Conservation (phyloP, 92 coral and sea anemone genomes). For the Epizoanthus ramosus region DNA sequence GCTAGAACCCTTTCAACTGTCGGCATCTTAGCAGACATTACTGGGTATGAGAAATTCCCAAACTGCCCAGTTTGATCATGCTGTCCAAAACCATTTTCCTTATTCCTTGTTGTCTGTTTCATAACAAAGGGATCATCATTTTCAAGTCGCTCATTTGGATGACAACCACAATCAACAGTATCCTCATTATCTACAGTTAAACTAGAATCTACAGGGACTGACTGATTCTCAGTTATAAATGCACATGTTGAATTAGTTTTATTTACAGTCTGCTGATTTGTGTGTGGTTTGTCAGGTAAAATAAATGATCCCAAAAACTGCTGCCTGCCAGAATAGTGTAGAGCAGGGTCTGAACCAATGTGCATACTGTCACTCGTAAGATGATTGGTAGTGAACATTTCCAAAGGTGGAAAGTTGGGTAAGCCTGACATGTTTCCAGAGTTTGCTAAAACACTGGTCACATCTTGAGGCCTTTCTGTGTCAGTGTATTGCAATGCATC, state of each 20-base stretch:
- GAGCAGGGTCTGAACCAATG: neutral
- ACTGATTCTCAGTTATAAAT: neutral
- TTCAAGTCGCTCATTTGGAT: neutral
- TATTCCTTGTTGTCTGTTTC: neutral
- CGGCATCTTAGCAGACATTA: neutral
- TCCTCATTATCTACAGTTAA: neutral
- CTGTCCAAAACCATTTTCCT: neutral
- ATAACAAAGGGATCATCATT: neutral
- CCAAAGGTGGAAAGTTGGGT: slow-evolving; percentile 35
- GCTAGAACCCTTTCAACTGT: neutral
- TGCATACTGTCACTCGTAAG: neutral
- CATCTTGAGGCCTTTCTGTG: neutral
- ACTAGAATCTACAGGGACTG: neutral
- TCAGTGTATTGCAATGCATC: neutral
- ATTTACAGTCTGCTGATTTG: neutral
- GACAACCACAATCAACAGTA: neutral
- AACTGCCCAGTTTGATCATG: neutral
- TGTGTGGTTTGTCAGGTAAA: neutral
- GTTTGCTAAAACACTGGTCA: neutral
- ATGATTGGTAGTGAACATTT: neutral
- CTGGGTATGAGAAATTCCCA: neutral
- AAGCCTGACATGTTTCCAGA: neutral
- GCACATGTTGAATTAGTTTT: neutral
- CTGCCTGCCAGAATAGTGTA: neutral
- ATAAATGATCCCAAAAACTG: neutral